phyloP scores from a whole-genome alignment of 2,113 vertebrate species.

The Pedetes capensis region DNA sequence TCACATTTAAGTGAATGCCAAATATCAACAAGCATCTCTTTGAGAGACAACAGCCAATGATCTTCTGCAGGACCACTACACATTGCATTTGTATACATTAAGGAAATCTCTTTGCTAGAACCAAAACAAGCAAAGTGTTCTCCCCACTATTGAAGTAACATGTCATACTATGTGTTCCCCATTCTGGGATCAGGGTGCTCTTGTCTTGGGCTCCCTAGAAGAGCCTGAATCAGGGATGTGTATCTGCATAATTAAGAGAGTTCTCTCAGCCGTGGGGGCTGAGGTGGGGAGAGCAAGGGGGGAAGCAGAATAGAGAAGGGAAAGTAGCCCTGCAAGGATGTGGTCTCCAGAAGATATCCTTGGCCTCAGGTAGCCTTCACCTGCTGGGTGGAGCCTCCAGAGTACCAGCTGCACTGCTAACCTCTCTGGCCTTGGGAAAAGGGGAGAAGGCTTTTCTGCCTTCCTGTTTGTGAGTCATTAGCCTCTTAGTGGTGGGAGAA shows the following conservation, averaged over 20 bases:
- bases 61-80: neutral
- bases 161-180: neutral
- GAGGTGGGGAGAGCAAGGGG: neutral
- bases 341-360: neutral
- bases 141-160: neutral
- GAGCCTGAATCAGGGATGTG: neutral
- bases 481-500: neutral
- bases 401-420: neutral
- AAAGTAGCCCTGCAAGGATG: neutral
- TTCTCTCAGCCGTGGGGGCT: too few species aligned
- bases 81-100: neutral
- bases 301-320: neutral
- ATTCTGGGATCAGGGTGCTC: neutral
- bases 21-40: neutral
- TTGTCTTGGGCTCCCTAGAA: neutral
- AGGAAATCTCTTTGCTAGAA: neutral
- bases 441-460: neutral
- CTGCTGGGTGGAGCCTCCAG: neutral
- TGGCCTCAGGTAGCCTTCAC: neutral
- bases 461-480: neutral
- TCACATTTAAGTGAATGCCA: neutral
- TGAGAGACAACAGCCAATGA: neutral
- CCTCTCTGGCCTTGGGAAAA: neutral
- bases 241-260: neutral
- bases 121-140: neutral